These are phyloP conservation scores for Araneus ventricosus DNA, from an alignment of 1,140 invertebrate genomes.

Conservation along the genomic window DNA sequence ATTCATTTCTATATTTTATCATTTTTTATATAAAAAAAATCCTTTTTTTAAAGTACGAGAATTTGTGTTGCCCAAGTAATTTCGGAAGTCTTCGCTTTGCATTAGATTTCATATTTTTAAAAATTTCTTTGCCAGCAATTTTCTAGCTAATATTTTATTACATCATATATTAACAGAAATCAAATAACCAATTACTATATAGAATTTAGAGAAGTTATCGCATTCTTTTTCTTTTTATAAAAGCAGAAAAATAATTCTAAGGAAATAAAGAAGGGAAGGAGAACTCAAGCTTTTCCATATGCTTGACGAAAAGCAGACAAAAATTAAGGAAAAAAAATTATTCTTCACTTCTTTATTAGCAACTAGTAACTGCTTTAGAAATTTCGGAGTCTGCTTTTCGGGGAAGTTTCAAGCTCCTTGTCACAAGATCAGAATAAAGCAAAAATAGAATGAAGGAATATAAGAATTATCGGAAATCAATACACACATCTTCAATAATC, in stretches of 20 bases:
- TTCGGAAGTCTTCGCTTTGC: no score
- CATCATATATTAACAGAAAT: no score
- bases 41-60: no score
- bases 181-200: no score
- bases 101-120: no score
- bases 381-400: conserved; percentile 28
- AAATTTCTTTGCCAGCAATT: no score
- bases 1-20: no score
- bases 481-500: conserved; percentile 72
- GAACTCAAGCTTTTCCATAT: not conserved
- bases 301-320: not conserved
- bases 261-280: not conserved
- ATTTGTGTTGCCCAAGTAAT: no score
- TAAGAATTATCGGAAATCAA: conserved; percentile 74
- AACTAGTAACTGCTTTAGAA: conserved; percentile 58
- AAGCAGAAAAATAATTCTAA: not conserved
- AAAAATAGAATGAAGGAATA: conserved; percentile 60
- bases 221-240: no score
- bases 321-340: not conserved
- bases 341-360: not conserved
- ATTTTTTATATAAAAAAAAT: no score
- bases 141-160: no score
- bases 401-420: conserved; percentile 28
- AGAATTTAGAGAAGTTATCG: no score
- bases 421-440: conserved; percentile 65